Evolutionary conservation across 2,113 vertebrate species (phyloP).

Genomic region (Colius striatus): DNA sequence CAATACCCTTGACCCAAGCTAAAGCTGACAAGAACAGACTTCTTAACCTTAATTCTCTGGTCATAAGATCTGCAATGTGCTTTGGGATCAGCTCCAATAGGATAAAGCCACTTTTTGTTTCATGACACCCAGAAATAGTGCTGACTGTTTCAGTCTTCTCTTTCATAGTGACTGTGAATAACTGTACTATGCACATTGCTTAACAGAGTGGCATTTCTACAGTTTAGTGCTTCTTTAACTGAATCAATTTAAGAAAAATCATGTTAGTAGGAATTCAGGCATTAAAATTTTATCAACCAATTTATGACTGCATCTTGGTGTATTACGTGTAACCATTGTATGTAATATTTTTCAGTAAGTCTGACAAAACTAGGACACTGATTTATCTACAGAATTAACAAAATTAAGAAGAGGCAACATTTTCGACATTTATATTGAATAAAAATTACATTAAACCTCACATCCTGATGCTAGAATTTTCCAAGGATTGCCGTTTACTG

Average conservation of each 20-base stretch:
- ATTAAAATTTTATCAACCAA: neutral
- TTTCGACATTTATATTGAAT: neutral
- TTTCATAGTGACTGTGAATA: constrained; percentile 50
- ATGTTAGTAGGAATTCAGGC: neutral
- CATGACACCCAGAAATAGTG: constrained; percentile 66
- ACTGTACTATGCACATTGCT: constrained; percentile 27
- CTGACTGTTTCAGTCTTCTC: constrained; percentile 38
- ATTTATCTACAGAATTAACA: neutral
- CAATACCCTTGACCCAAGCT: constrained; percentile 68
- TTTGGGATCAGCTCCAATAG: constrained; percentile 64
- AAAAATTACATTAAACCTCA: neutral
- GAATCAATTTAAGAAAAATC: neutral
- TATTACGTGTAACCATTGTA: neutral
- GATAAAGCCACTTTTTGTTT: constrained; percentile 72
- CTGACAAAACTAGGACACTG: neutral
- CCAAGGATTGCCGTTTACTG: neutral
- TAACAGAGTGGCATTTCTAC: constrained; percentile 19
- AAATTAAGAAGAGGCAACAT: neutral
- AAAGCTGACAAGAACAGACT: constrained; percentile 69
- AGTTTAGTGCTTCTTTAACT: neutral
- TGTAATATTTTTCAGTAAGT: neutral
- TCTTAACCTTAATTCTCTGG: constrained; percentile 67
- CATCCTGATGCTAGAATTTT: neutral
- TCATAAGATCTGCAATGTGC: constrained; percentile 66
- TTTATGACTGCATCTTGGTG: neutral